phyloP scores from a whole-genome alignment of 2,113 vertebrate genomes.

The Anhinga rufa region DNA sequence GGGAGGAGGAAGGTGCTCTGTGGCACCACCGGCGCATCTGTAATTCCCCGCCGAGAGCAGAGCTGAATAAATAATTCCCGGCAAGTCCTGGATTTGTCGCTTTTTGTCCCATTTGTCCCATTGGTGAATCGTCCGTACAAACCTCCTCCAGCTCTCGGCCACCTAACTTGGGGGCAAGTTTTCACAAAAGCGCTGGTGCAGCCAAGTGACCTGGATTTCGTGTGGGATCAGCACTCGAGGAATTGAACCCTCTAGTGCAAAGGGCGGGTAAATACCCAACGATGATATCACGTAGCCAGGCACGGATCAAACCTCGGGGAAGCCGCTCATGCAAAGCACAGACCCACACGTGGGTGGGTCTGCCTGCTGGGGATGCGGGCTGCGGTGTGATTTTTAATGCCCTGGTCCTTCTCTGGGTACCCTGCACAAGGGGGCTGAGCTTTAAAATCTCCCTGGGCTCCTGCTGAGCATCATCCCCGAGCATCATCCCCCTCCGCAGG shows the following conservation, averaged over 20 bases:
- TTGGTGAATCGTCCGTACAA: neutral
- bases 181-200: neutral
- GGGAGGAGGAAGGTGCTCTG: neutral
- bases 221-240: neutral
- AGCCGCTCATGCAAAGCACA: neutral
- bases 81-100: neutral
- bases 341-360: neutral
- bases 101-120: neutral
- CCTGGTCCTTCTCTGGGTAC: neutral
- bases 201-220: neutral
- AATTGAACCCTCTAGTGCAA: neutral
- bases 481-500: neutral
- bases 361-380: neutral
- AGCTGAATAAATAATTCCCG: neutral
- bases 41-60: neutral
- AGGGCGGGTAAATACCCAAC: neutral
- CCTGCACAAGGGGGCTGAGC: neutral
- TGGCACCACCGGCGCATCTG: neutral
- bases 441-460: neutral
- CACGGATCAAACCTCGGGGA: neutral
- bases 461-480: neutral
- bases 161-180: neutral
- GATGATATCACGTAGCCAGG: rapidly evolving
- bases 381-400: neutral
- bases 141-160: neutral